These are phyloP conservation scores for Elanoides forficatus DNA, from an alignment of 2,113 vertebrate species.

Conservation along the genomic window DNA sequence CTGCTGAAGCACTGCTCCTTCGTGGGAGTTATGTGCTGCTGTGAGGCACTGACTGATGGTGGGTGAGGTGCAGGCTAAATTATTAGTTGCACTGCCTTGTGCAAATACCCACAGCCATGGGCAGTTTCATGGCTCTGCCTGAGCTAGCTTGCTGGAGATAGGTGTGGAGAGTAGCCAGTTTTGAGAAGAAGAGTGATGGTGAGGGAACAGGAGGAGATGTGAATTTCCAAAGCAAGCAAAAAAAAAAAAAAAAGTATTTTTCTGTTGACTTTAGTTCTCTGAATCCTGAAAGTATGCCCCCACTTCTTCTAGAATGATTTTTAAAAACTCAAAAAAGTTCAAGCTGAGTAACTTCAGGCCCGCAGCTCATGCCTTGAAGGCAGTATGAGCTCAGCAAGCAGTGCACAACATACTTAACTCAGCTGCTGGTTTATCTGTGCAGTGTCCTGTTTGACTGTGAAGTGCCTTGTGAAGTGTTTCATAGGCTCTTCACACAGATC, in stretches of 20 bases:
- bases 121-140: not conserved
- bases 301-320: not conserved
- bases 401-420: not conserved
- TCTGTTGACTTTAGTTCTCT: not conserved
- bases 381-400: not conserved
- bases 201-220: not conserved
- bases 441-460: not conserved
- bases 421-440: not conserved
- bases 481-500: not conserved
- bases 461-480: not conserved
- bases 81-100: not conserved
- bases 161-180: not conserved
- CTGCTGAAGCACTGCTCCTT: not conserved
- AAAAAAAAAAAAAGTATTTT: not conserved
- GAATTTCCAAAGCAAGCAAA: not conserved
- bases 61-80: not conserved
- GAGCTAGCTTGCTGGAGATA: not conserved
- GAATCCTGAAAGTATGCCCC: not conserved
- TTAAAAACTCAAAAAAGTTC: not conserved
- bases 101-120: not conserved
- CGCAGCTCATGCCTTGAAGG: not conserved
- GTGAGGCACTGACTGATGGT: not conserved
- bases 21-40: accelerated
- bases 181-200: not conserved
- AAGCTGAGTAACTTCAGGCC: not conserved